Evolutionary conservation across 2,113 vertebrate genomes (phyloP).

Genomic region (Pionites leucogaster): DNA sequence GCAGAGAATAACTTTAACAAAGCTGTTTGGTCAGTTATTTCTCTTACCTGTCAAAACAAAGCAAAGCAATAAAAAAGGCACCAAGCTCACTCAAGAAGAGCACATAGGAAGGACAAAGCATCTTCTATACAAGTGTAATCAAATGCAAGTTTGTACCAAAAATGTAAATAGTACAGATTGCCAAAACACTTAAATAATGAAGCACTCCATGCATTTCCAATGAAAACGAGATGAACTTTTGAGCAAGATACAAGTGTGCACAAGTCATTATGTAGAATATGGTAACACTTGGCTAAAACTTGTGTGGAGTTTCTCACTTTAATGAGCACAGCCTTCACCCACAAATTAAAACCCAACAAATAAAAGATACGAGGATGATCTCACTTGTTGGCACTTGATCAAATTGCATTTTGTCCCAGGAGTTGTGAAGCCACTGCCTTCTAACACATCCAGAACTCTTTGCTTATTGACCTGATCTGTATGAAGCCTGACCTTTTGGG

Average conservation of each 20-base stretch:
- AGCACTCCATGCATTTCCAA: constrained; percentile 26
- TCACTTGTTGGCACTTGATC: constrained; percentile 36
- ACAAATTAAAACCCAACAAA: constrained; percentile 70
- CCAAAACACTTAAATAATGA: constrained; percentile 12
- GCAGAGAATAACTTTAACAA: background rate
- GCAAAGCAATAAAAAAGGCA: background rate
- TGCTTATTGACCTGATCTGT: constrained; percentile 8
- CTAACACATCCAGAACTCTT: background rate
- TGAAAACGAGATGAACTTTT: constrained; percentile 19
- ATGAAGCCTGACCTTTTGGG: background rate
- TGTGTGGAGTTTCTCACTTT: constrained; percentile 16
- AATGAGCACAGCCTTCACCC: constrained; percentile 57
- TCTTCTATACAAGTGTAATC: background rate
- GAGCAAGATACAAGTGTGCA: background rate
- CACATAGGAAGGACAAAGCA: background rate
- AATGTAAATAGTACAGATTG: background rate
- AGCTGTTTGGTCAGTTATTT: background rate
- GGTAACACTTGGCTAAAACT: constrained; percentile 39
- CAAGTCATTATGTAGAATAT: constrained; percentile 33
- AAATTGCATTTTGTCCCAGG: constrained; percentile 48
- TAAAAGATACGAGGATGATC: constrained; percentile 47
- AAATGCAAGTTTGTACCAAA: constrained; percentile 4
- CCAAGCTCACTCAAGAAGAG: background rate
- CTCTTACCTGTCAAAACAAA: background rate
- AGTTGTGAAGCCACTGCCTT: constrained; percentile 42